Base-by-base conservation (phyloP, 2,797 vertebrate genomes). In the Hozukius guyotensis region DNA sequence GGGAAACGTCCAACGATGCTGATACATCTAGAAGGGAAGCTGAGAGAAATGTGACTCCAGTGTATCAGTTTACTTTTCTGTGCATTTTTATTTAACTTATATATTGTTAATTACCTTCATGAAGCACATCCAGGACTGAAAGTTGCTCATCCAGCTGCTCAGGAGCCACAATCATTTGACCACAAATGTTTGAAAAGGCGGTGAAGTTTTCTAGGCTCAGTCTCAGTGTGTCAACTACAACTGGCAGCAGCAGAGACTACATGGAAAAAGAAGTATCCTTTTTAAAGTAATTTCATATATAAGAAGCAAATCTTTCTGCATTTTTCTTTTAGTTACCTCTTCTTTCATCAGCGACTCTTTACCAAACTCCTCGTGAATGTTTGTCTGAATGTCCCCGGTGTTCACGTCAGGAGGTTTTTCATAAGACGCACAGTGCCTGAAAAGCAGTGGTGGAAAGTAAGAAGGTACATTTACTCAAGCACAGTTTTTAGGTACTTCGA, bases 201-300 rank as follows among this genome's bases (percentile, higher is more conserved):
- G 22, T 74, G 63, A 36, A 72, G 49, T 62, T 80, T 81, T 88
- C 84, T 67, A 77, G 67, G 25, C 31, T 83, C 11, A 78, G n/a
- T 1, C 79, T 83, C 71, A 80, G 25, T 4, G 80, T 89, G 66
- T 96, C 91, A 82, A 95, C 73, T 4, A 93, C 80, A 80, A 81
- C 24, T 29, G 94, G 94, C 64, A 97, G 89, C 91, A 94, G 31
- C 66, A 97, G 91, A 68, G 88, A 88, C 98, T 99, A 79, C 74
- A 88, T 80, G 77, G 59, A 29, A 80, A 9, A 29, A 59, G n/a
- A 52, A 66, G 87, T 38, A n/a, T 87, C 20, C 86, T 16, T 20
- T 63, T 46, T 64, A 42, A 25, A 62, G 13, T 12, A 0, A 16
- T 22, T 59, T 55, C 9, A 34, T 3, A 46, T 1, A 4, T 2